Conservation (phyloP, 2,797 vertebrate species). For the Onychomys arenicola region DNA sequence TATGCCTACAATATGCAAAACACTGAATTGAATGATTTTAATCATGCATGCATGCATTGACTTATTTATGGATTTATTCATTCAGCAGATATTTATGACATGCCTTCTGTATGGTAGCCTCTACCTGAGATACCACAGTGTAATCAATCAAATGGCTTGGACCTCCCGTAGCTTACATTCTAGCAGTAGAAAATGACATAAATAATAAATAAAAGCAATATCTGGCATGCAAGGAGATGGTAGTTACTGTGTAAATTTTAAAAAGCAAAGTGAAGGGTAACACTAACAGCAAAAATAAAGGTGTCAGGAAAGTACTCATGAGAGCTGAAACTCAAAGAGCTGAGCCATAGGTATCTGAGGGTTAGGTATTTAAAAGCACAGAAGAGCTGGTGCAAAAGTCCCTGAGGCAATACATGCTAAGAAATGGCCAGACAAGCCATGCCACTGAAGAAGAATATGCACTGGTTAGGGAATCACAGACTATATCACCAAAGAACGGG, state of each 20-base stretch:
- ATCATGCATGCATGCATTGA: not conserved
- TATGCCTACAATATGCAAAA: not conserved
- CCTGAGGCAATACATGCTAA: not conserved
- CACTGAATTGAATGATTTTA: not conserved
- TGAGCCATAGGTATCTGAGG: not conserved
- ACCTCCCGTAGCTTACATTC: not conserved
- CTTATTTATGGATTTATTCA: slow-evolving; percentile 3
- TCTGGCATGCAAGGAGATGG: not conserved
- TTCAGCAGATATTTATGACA: not conserved
- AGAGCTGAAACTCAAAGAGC: not conserved
- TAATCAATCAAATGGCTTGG: not conserved
- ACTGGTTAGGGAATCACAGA: not conserved
- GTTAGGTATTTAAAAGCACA: not conserved
- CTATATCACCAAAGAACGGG: not conserved
- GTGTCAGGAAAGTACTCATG: not conserved
- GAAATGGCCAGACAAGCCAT: not conserved
- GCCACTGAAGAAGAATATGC: no score
- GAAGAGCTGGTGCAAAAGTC: not conserved
- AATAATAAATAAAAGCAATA: not conserved
- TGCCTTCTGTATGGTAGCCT: not conserved
- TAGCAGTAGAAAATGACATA: not conserved
- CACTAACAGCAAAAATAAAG: not conserved
- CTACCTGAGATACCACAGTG: not conserved
- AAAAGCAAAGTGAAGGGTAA: not conserved
- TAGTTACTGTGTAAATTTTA: not conserved